Conservation (phyloP, 2,797 vertebrate genomes). For the Naso thynnoides region DNA sequence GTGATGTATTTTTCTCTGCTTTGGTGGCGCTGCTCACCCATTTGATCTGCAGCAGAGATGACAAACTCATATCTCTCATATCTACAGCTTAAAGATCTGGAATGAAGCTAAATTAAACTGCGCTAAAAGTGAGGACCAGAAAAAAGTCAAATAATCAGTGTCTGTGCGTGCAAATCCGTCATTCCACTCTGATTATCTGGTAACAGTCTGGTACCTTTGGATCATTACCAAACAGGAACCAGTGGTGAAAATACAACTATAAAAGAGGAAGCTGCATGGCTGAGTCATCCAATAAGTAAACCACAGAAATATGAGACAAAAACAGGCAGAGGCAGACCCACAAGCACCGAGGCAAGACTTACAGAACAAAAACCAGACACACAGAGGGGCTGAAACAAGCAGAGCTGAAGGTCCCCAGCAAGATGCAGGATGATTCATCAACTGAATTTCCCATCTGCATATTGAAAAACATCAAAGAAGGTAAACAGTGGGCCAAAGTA, state of each 20-base stretch:
- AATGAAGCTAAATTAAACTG: slow-evolving; percentile 3
- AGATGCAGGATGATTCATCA: slow-evolving; percentile 54
- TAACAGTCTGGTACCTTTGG: slow-evolving; percentile 13
- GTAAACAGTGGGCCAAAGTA: slow-evolving; percentile 23
- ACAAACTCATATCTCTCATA: slow-evolving; percentile 38
- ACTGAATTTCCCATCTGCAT: slow-evolving; percentile 21
- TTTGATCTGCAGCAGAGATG: slow-evolving; percentile 38
- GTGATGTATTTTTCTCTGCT: slow-evolving; percentile 43
- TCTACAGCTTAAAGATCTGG: slow-evolving; percentile 4
- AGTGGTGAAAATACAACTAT: slow-evolving; percentile 32
- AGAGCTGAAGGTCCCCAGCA: slow-evolving; percentile 14
- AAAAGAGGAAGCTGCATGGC: slow-evolving; percentile 40
- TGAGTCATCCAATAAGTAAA: slow-evolving; percentile 45
- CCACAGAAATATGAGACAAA: slow-evolving; percentile 37
- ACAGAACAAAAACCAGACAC: slow-evolving; percentile 1
- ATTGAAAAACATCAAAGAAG: slow-evolving; percentile 18
- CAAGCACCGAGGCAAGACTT: slow-evolving; percentile 1
- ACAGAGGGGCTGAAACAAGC: slow-evolving; percentile 13
- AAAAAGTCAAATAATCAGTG: not conserved
- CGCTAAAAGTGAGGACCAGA: not conserved
- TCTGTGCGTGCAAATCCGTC: slow-evolving; percentile 12
- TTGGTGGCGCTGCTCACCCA: slow-evolving; percentile 17
- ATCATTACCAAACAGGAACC: slow-evolving; percentile 32
- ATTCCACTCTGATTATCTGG: slow-evolving; percentile 26
- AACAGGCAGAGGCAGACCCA: slow-evolving; percentile 30